A percentile compares a stretch with the other conserved stretches of the same genome.
Evolutionary conservation across 2,113 vertebrate species (phyloP).

Genomic region (Euleptes europaea): DNA sequence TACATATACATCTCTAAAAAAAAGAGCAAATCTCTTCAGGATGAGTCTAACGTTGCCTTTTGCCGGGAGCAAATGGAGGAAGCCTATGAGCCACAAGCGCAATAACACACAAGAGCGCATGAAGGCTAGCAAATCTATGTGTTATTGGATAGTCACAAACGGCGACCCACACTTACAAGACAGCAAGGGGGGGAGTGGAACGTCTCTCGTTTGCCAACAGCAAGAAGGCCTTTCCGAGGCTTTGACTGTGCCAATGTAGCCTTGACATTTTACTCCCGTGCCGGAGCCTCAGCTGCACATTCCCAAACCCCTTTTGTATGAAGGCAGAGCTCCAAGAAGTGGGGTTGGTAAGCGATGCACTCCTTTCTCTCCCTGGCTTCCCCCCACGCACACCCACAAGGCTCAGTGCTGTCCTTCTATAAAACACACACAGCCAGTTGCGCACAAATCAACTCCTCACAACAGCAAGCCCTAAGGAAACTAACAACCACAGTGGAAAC

Average conservation of each 20-base stretch:
- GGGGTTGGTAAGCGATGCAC: background rate
- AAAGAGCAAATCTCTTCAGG: conserved; percentile 37
- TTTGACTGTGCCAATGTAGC: background rate
- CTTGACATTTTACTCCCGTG: background rate
- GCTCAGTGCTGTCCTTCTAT: too few species aligned
- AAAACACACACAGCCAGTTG: background rate
- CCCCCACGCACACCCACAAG: too few species aligned
- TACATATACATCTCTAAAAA: background rate
- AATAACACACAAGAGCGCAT: conserved; percentile 79
- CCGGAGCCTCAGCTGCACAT: background rate
- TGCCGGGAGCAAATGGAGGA: conserved; percentile 47
- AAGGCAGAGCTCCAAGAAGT: background rate
- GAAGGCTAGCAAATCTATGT: conserved; percentile 75
- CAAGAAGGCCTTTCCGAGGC: background rate
- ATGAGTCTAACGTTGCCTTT: conserved; percentile 41
- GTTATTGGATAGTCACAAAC: conserved; percentile 82
- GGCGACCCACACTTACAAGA: conserved; percentile 82
- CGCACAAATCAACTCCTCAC: background rate
- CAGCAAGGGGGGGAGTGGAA: background rate
- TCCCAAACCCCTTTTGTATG: background rate
- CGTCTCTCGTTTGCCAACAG: background rate
- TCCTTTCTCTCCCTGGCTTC: too few species aligned
- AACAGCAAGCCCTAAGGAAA: background rate
- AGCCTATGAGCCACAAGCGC: conserved; percentile 76
- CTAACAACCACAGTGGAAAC: background rate